Percentiles rank a stretch among this genome's conserved stretches.
These are phyloP conservation scores for Zaprionus obscuricornis DNA, from an alignment of 2,888 invertebrate species.

Conservation along the genomic window DNA sequence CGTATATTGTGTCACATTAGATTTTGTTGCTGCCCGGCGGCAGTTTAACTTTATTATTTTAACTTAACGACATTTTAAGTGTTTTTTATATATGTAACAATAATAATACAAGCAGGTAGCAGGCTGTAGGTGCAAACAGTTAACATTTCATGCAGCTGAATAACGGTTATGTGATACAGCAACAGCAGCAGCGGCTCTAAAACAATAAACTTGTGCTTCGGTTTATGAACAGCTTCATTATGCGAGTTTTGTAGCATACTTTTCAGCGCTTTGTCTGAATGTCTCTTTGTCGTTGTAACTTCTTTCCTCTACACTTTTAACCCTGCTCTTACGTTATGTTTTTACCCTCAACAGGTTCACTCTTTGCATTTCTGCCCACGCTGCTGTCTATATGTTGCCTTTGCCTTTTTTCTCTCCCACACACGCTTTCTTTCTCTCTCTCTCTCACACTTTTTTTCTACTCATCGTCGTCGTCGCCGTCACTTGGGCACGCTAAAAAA, in stretches of 20 bases:
- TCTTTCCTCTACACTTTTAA: not conserved
- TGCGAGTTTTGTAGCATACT: conserved; percentile 68
- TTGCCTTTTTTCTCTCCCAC: too few species aligned
- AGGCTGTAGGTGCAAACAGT: conserved; percentile 55
- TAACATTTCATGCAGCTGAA: conserved; percentile 59
- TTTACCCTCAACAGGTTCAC: not conserved
- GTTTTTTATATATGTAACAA: conserved; percentile 68
- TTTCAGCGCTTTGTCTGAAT: conserved; percentile 33
- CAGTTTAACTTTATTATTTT: conserved; percentile 76
- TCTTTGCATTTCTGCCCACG: not conserved
- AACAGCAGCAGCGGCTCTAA: conserved; percentile 9
- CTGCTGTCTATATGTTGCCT: not conserved
- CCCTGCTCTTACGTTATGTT: not conserved
- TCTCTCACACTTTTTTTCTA: too few species aligned
- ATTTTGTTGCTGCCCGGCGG: conserved; percentile 67
- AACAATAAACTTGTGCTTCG: conserved; percentile 41
- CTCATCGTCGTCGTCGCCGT: conserved; percentile 14
- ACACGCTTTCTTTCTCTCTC: too few species aligned
- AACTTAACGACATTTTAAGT: conserved; percentile 77
- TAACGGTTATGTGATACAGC: conserved; percentile 24
- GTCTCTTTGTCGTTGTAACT: too few species aligned
- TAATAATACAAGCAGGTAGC: conserved; percentile 26
- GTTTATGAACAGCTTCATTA: conserved; percentile 74
- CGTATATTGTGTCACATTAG: conserved; percentile 62
- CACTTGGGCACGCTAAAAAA: conserved; percentile 57